phyloP scores from a whole-genome alignment of 2,113 vertebrate genomes.

The Cheirogaleus medius region DNA sequence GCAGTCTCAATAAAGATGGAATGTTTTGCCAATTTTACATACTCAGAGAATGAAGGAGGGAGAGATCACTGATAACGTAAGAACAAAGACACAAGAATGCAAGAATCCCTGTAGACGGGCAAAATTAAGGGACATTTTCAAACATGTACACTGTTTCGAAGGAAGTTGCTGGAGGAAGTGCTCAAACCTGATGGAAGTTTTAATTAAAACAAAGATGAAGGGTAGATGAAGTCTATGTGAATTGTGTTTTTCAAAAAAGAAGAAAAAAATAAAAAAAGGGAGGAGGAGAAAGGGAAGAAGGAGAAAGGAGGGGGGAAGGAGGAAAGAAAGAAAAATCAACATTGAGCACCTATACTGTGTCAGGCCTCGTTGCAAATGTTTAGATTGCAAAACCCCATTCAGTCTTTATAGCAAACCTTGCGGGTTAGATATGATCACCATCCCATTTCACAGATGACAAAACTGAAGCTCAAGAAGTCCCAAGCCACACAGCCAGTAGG shows the following conservation, averaged over 20 bases:
- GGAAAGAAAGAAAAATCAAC: background rate
- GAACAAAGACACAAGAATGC: background rate
- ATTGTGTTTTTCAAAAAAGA: background rate
- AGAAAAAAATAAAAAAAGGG: background rate
- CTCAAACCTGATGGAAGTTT: background rate
- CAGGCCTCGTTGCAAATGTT: background rate
- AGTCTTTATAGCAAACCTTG: background rate
- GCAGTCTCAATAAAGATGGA: background rate
- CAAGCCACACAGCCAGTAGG: background rate
- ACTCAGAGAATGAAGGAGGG: background rate
- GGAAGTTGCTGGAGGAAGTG: background rate
- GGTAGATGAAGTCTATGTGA: background rate
- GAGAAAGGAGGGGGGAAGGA: background rate
- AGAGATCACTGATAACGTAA: background rate
- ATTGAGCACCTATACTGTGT: background rate
- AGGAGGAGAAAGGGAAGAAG: too few relatives aligned
- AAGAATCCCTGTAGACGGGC: background rate
- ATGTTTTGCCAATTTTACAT: background rate
- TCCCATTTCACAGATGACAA: background rate
- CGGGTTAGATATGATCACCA: background rate
- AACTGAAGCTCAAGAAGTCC: background rate
- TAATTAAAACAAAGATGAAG: background rate
- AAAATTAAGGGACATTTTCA: background rate
- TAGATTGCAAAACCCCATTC: background rate
- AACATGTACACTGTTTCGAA: background rate